phyloP scores from a whole-genome alignment of 2,797 vertebrate species.

The Erethizon dorsatum region DNA sequence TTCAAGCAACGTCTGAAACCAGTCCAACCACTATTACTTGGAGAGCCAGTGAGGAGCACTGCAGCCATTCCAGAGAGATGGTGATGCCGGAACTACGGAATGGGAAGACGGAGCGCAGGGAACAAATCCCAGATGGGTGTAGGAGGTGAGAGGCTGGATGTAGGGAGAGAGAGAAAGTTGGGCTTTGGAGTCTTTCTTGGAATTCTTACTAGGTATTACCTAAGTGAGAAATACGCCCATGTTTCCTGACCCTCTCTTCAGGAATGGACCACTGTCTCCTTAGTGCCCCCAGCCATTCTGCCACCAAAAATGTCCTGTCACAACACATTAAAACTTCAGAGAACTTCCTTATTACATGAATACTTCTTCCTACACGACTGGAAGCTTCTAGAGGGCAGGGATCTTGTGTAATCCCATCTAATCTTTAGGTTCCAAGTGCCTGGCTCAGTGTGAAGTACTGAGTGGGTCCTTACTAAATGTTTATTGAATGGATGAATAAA shows the following conservation, averaged over 20 bases:
- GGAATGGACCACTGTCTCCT: neutral
- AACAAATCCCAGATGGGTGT: neutral
- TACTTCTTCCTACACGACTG: neutral
- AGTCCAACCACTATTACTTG: neutral
- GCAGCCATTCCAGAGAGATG: neutral
- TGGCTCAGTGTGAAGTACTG: neutral
- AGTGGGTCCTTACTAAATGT: conserved; percentile 31
- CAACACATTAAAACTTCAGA: neutral
- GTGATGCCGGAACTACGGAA: neutral
- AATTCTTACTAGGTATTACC: neutral
- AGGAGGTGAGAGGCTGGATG: neutral
- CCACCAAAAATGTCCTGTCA: neutral
- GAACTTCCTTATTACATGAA: neutral
- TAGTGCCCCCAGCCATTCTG: neutral
- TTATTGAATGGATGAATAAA: conserved; percentile 9
- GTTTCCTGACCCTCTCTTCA: neutral
- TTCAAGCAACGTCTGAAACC: neutral
- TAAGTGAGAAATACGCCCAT: neutral
- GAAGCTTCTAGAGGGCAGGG: neutral
- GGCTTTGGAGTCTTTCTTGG: neutral
- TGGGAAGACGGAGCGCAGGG: neutral
- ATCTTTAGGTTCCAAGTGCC: conserved; percentile 6
- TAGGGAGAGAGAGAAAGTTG: neutral
- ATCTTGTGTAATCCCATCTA: neutral
- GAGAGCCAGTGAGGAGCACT: neutral